Evolutionary conservation across 2,797 vertebrate genomes (phyloP).

Genomic region (Parauchenoglanis ngamensis): DNA sequence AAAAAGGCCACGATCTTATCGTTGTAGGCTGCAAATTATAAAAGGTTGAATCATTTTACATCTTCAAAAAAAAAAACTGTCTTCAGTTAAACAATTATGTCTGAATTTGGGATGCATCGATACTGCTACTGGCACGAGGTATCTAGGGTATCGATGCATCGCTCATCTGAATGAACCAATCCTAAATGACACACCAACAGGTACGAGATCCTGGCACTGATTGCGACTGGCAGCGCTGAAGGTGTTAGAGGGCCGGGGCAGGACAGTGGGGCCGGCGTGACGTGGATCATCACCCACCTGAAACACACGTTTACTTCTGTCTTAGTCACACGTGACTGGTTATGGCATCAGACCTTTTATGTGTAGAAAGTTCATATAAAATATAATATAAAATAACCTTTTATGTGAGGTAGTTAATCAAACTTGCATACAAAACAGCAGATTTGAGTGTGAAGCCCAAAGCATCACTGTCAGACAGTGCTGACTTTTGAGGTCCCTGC

Average conservation of each 20-base stretch:
- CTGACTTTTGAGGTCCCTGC: too few relatives aligned
- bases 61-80: too few relatives aligned
- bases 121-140: not conserved
- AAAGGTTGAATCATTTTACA: not conserved
- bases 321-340: not conserved
- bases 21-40: conserved; percentile 79
- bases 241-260: conserved; percentile 87
- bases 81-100: not conserved
- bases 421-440: not conserved
- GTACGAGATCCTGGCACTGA: conserved; percentile 87
- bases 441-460: not conserved
- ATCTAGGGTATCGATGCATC: too few relatives aligned
- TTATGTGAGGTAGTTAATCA: not conserved
- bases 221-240: conserved; percentile 82
- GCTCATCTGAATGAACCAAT: too few relatives aligned
- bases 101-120: not conserved
- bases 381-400: too few relatives aligned
- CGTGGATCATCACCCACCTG: conserved; percentile 88
- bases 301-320: not conserved
- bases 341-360: not conserved
- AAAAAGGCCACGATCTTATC: conserved; percentile 96
- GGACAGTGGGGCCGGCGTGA: conserved; percentile 82
- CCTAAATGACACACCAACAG: conserved; percentile 82
- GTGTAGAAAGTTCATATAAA: not conserved
- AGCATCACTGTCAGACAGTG: not conserved